These are phyloP conservation scores for Arctia plantaginis DNA, from an alignment of 2,888 invertebrate species.

Conservation along the genomic window DNA sequence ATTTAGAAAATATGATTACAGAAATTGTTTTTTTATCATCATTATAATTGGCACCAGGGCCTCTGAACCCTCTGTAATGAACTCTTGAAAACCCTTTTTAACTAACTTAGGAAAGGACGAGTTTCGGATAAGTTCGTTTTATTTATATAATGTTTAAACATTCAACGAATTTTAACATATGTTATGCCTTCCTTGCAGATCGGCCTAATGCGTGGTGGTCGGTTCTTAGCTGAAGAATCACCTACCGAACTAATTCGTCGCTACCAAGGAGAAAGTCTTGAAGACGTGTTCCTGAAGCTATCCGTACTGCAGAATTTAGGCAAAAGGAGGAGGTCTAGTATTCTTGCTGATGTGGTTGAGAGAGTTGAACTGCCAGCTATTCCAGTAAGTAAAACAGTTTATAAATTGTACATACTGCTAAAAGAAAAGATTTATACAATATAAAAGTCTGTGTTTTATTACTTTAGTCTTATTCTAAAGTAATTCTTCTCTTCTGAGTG, in stretches of 20 bases:
- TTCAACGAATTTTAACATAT: background rate
- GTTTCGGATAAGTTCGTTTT: background rate
- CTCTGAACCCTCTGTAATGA: background rate
- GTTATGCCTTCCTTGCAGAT: constrained; percentile 84
- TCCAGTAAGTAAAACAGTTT: constrained; percentile 76
- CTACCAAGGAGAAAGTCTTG: constrained; percentile 91
- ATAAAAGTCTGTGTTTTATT: too few species aligned
- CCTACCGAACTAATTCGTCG: constrained; percentile 90
- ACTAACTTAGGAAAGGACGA: too few species aligned
- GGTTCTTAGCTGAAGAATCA: constrained; percentile 94
- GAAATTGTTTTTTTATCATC: background rate
- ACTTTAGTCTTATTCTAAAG: too few species aligned
- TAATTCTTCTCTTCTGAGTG: background rate
- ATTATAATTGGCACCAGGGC: background rate
- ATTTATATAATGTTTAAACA: background rate
- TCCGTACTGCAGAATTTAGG: constrained; percentile 93
- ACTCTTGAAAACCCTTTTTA: background rate
- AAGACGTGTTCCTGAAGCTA: constrained; percentile 93
- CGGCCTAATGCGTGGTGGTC: constrained; percentile 93
- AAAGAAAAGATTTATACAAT: too few species aligned
- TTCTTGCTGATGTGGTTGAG: constrained; percentile 91
- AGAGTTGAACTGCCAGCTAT: constrained; percentile 88
- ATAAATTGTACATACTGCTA: too few species aligned
- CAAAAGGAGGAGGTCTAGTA: constrained; percentile 92
- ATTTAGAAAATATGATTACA: background rate